Evolutionary conservation across 2,888 invertebrate species (phyloP), one percentile per base, ranked within the genome.

Genomic region (Sarcophaga variegata): DNA sequence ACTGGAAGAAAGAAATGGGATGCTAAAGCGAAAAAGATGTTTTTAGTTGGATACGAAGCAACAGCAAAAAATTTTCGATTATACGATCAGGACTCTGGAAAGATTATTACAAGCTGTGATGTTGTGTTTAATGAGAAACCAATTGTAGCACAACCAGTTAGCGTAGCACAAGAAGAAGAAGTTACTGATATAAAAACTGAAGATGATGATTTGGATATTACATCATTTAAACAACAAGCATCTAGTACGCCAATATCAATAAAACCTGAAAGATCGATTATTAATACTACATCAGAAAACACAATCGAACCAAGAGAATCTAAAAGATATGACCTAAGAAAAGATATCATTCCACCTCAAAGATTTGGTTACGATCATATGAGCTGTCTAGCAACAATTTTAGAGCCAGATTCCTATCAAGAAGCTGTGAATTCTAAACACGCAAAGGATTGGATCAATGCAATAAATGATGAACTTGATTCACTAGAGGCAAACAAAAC

Each of bases 391-490:
- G 71, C 75, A 5, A 66, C 71, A 63, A 66, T 62, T 27, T 27
- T 27, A 62, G 89, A 88, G 47, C 88, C 88, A 20, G 11, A 60
- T 20, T 81, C 75, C 22, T 88, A 83, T 70, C 62, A 81, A 37
- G 88, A 88, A 71, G 87, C 84, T 64, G 14, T 90, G 59, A 49
- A 81, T 60, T 70, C 86, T 27, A 25, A 76, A 4, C 54, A 89
- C 12, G 47, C 74, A 5, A n/a, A 64, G 45, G 37, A 88, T 25
- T 89, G 88, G 89, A 88, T 89, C 27, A 27, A 27, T 27, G 27
- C 27, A 27, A 27, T 27, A 84, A 47, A 87, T 59, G 89, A 89
- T 5, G 85, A 89, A 59, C 77, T 82, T 14, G 25, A 70, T 47
- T 86, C 85, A 4, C 76, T 88, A n/a, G 60, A 47, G 2, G 66